Percentiles rank a stretch among this genome's conserved stretches.
phyloP scores from a whole-genome alignment of 23 tunicate genomes.

The Ciona savignyi region DNA sequence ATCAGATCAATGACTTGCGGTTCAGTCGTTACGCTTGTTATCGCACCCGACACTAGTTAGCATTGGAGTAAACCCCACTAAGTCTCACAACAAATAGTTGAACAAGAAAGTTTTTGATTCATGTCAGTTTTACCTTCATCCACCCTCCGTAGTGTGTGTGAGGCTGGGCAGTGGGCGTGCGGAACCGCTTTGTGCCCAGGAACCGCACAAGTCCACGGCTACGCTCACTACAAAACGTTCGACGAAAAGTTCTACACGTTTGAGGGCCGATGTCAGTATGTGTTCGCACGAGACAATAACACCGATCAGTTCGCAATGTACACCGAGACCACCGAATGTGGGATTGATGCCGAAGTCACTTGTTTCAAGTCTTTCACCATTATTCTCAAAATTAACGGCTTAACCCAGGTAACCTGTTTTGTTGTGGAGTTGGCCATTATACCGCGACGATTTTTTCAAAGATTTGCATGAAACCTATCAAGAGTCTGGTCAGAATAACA shows the following conservation, averaged over 20 bases:
- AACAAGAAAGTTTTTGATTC: neutral
- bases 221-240: constrained; percentile 43
- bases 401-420: constrained; percentile 13
- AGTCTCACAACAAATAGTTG: neutral
- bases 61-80: neutral
- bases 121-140: too few relatives aligned
- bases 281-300: constrained; percentile 40
- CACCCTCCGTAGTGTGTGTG: constrained; percentile 32
- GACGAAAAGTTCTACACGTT: constrained; percentile 34
- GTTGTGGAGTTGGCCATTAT: neutral
- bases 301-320: constrained; percentile 27
- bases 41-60: too few relatives aligned
- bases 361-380: constrained; percentile 46
- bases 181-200: constrained; percentile 47
- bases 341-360: constrained; percentile 27
- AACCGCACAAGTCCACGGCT: constrained; percentile 29
- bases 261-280: constrained; percentile 49
- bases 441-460: too few relatives aligned
- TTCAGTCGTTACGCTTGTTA: too few relatives aligned
- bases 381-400: constrained; percentile 1
- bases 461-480: too few relatives aligned
- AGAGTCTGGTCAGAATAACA: too few relatives aligned
- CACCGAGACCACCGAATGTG: constrained; percentile 44
- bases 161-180: constrained; percentile 40
- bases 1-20: too few relatives aligned